Evolutionary conservation across 2,113 vertebrate species (phyloP).

Genomic region (Turnix velox): DNA sequence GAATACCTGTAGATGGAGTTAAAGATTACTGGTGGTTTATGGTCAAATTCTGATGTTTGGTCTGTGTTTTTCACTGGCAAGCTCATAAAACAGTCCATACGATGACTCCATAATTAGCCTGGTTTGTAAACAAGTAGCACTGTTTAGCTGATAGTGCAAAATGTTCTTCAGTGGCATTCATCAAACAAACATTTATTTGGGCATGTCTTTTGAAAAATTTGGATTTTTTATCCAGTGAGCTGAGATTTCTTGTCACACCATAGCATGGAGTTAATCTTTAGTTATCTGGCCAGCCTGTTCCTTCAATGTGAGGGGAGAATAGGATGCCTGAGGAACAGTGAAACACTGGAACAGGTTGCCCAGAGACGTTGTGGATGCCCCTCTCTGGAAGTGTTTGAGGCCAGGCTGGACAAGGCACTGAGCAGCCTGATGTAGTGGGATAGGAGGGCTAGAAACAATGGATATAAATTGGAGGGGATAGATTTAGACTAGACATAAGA

Average conservation of each 20-base stretch:
- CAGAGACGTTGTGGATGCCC: too few species aligned
- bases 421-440: too few species aligned
- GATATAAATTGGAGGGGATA: too few species aligned
- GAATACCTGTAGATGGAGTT: not conserved
- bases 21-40: not conserved
- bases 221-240: conserved; percentile 8
- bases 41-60: conserved; percentile 9
- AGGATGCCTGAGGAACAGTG: not conserved
- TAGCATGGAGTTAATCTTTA: conserved; percentile 9
- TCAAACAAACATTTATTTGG: conserved; percentile 64
- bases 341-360: too few species aligned
- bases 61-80: not conserved
- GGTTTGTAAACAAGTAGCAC: conserved; percentile 62
- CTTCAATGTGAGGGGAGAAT: not conserved
- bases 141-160: conserved; percentile 62
- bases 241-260: conserved; percentile 16
- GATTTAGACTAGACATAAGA: too few species aligned
- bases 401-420: too few species aligned
- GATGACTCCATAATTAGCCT: conserved; percentile 65
- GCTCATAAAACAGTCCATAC: conserved; percentile 39
- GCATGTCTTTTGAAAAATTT: conserved; percentile 40
- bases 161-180: conserved; percentile 51
- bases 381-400: too few species aligned
- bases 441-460: too few species aligned
- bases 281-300: not conserved